Conservation (phyloP, 2,113 vertebrate genomes). For the Benitochromis conjunctus region DNA sequence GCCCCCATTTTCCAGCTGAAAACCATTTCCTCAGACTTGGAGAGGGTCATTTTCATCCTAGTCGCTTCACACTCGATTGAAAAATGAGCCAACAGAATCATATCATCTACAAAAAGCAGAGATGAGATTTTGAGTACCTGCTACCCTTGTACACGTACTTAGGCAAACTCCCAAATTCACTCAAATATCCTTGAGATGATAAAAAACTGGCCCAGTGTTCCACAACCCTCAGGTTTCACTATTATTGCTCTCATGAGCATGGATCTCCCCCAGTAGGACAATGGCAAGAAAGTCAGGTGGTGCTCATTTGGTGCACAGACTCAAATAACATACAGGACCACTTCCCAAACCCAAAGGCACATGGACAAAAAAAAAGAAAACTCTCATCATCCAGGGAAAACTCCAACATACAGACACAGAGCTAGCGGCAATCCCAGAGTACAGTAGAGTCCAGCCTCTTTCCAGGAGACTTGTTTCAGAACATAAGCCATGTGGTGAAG, state of each 20-base stretch:
- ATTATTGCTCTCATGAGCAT: not conserved
- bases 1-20: not conserved
- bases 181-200: not conserved
- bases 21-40: not conserved
- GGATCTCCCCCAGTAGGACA: not conserved
- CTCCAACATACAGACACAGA: not conserved
- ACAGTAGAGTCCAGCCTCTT: not conserved
- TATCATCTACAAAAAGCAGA: not conserved
- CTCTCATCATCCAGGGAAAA: not conserved
- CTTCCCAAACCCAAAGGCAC: not conserved
- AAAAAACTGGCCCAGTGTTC: not conserved
- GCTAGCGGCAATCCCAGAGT: not conserved
- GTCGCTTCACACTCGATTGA: not conserved
- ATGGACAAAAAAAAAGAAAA: not conserved
- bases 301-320: not conserved
- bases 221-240: not conserved
- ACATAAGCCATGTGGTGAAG: not conserved
- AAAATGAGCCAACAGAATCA: not conserved
- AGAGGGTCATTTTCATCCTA: not conserved
- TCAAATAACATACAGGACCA: not conserved
- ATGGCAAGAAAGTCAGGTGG: not conserved
- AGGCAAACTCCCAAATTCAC: not conserved
- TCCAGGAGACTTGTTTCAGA: not conserved
- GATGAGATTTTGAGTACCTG: not conserved
- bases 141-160: not conserved